Base-by-base conservation (phyloP, 1,140 invertebrate genomes). In the Charaxes varanes region DNA sequence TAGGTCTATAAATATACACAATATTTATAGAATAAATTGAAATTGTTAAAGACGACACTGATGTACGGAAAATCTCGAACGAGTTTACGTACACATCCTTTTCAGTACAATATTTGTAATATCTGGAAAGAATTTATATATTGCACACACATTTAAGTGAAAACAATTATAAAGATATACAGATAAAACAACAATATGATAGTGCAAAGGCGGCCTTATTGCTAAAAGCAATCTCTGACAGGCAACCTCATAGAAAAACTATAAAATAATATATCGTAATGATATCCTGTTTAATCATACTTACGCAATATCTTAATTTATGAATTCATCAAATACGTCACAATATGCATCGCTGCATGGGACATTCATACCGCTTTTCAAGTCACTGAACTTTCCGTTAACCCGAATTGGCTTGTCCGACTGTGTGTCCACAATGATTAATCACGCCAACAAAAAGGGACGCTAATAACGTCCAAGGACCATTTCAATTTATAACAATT, bases 371-470 rank as follows among this genome's bases (percentile, higher is more conserved):
- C 33, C 37, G 34, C 51, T 50, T 55, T 55, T 53, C 37, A 54
- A 68, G 71, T 79, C 74, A 74, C 33, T 76, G 74, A 79, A 72
- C 69, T 67, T 62, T 66, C 50, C 56, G 61, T 63, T 71, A 72
- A 64, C 62, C 71, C 58, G 59, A 78, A 74, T 74, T 70, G 69
- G 61, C 58, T 54, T 64, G 68, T 61, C 67, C 51, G 62, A 69
- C 62, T 63, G 66, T 64, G 41, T 65, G 59, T 71, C 52, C 58
- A 59, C 62, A 59, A 74, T 76, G 72, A 76, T 79, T 79, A 74
- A 76, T 79, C 68, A 76, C 60, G 55, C 57, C 52, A 65, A 61
- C 62, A 38, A 36, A 36, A 68, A 68, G 65, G 67, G 70, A 72
- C 60, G 55, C 60, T 72, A 70, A 66, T 62, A 63, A 58, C 57